phyloP scores from a whole-genome alignment of 2,888 invertebrate genomes.

The Oscheius myriophilus region DNA sequence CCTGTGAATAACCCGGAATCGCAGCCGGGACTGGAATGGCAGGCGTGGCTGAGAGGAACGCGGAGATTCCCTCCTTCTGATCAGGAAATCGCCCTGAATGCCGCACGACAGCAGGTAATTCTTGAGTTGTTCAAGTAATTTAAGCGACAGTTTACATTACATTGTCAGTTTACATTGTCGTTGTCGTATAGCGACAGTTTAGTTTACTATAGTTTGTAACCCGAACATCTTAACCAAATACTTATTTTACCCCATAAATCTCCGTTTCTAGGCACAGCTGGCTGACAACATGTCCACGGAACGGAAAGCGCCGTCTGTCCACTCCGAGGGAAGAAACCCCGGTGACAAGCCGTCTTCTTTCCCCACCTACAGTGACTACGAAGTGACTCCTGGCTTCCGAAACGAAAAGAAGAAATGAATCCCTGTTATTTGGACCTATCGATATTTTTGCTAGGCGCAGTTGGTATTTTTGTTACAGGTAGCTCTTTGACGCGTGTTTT shows the following conservation, averaged over 20 bases:
- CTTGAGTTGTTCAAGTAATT: too few species aligned
- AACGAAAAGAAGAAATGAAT: not conserved
- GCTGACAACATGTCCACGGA: slow-evolving; percentile 60
- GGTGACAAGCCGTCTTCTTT: slow-evolving; percentile 3
- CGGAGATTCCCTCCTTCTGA: slow-evolving; percentile 66
- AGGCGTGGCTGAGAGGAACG: slow-evolving; percentile 64
- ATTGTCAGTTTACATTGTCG: too few species aligned
- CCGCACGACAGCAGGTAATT: slow-evolving; percentile 41
- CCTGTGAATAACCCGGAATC: slow-evolving; percentile 32
- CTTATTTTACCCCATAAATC: not conserved
- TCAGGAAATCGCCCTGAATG: slow-evolving; percentile 61
- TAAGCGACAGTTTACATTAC: too few species aligned
- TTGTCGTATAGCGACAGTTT: too few species aligned
- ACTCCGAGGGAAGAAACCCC: slow-evolving; percentile 42
- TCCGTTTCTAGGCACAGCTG: slow-evolving; percentile 57
- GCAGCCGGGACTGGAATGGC: slow-evolving; percentile 65
- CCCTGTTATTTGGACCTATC: too few species aligned
- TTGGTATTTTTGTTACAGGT: too few species aligned
- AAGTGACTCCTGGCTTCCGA: slow-evolving; percentile 24
- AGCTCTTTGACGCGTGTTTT: too few species aligned
- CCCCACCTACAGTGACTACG: slow-evolving; percentile 26
- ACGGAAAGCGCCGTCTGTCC: slow-evolving; percentile 59
- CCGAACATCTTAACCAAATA: too few species aligned
- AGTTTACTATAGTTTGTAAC: too few species aligned
- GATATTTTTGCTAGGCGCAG: too few species aligned